Conservation (phyloP, 37 sponge, comb jelly and placozoan genomes). For the Spongilla lacustris region DNA sequence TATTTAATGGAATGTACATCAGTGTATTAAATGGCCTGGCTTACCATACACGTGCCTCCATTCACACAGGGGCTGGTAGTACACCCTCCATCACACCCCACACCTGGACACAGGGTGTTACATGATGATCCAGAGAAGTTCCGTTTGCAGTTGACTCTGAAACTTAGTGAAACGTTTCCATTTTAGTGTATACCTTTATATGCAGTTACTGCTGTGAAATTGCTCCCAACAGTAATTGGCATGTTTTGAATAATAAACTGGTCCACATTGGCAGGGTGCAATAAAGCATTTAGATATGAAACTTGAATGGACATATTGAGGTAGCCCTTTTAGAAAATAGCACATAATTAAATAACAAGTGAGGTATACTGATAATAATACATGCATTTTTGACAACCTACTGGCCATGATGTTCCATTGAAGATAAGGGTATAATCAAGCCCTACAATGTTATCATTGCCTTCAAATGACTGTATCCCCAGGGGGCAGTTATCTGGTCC, state of each 20-base stretch:
- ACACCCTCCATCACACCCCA: background rate
- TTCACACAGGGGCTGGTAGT: background rate
- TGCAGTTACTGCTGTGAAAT: background rate
- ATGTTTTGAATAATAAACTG: background rate
- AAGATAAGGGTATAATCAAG: background rate
- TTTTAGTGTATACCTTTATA: background rate
- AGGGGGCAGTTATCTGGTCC: background rate
- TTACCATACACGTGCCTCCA: background rate
- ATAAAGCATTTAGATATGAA: background rate
- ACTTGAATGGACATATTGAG: background rate
- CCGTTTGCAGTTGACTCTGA: slow-evolving; percentile 18
- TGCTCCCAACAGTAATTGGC: background rate
- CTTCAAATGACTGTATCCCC: background rate
- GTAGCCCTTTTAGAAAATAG: background rate
- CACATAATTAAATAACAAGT: too few relatives aligned
- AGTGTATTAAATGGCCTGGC: too few relatives aligned
- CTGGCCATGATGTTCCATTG: background rate
- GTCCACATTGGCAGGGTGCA: background rate
- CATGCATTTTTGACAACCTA: background rate
- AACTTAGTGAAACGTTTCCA: background rate
- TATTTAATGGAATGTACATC: too few relatives aligned
- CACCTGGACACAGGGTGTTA: slow-evolving; percentile 8
- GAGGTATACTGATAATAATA: too few relatives aligned
- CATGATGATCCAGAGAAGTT: slow-evolving; percentile 40
- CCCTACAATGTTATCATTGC: background rate